A percentile compares a stretch with the other conserved stretches of the same genome.
phyloP scores from a whole-genome alignment of 2,113 vertebrate genomes.

The Dasyornis broadbenti region DNA sequence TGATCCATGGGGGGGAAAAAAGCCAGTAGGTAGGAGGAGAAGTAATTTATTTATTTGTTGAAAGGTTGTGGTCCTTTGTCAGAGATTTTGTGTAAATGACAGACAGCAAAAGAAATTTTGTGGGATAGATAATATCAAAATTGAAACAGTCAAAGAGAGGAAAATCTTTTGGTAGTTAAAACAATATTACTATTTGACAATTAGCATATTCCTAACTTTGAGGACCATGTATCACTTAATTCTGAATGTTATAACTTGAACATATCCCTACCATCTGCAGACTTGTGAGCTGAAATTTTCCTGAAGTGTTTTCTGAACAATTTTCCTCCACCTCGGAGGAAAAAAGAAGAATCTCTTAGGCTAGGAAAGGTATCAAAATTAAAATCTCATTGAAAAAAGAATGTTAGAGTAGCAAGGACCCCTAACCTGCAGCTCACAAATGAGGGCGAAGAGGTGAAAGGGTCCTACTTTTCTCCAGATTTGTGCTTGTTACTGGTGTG shows the following conservation, averaged over 20 bases:
- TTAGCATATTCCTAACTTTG: not conserved
- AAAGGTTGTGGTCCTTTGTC: not conserved
- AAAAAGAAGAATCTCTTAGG: not conserved
- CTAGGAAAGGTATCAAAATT: not conserved
- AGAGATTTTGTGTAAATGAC: not conserved
- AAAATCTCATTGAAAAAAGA: not conserved
- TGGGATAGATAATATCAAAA: not conserved
- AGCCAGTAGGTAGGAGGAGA: not conserved
- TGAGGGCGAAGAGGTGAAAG: not conserved
- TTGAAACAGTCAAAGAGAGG: not conserved
- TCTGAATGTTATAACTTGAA: not conserved
- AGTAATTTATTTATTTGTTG: not conserved
- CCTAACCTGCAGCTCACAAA: not conserved
- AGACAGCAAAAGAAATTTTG: not conserved
- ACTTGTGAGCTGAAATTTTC: not conserved
- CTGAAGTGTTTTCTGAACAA: not conserved
- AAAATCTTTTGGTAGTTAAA: not conserved
- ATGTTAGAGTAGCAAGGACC: not conserved
- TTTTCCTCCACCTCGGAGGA: not conserved
- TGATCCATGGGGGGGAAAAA: not conserved
- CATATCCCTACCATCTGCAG: accelerated
- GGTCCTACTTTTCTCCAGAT: not conserved
- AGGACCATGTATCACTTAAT: not conserved
- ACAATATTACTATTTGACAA: not conserved
- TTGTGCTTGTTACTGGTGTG: not conserved